Conservation (phyloP, 2,888 invertebrate species). For the Uropetala carovei region DNA sequence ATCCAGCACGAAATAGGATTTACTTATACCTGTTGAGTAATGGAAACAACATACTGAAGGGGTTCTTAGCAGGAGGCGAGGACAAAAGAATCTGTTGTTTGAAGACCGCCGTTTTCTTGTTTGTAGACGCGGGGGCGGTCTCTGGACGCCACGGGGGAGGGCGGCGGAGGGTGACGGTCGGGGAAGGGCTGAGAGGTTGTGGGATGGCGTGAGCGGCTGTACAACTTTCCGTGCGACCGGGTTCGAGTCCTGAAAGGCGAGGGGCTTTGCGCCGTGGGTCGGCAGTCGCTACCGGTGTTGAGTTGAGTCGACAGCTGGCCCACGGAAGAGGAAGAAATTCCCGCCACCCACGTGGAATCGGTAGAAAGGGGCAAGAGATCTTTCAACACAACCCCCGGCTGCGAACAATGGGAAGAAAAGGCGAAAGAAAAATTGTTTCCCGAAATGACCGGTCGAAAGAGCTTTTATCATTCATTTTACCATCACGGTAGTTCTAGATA, state of each 20-base stretch:
- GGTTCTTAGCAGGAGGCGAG: slow-evolving; percentile 26
- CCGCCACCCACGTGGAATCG: slow-evolving; percentile 47
- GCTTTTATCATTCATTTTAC: no score
- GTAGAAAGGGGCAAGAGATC: not conserved
- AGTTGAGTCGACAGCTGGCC: slow-evolving; percentile 20
- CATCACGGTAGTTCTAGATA: no score
- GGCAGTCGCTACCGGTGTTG: slow-evolving; percentile 23
- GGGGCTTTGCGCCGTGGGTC: slow-evolving; percentile 35
- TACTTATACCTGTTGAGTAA: slow-evolving; percentile 60
- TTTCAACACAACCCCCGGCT: slow-evolving; percentile 12
- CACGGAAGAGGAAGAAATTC: not conserved
- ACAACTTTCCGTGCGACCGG: slow-evolving; percentile 46
- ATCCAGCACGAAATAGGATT: not conserved
- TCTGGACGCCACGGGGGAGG: slow-evolving; percentile 1
- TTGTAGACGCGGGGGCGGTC: slow-evolving; percentile 32
- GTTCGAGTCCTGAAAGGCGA: slow-evolving; percentile 44
- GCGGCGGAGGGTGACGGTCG: not conserved
- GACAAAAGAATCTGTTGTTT: slow-evolving; percentile 57
- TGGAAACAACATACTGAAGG: slow-evolving; percentile 26
- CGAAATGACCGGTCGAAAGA: slow-evolving; percentile 45
- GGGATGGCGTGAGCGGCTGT: slow-evolving; percentile 42
- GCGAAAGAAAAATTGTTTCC: slow-evolving; percentile 65
- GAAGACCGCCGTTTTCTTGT: slow-evolving; percentile 47
- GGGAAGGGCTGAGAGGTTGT: not conserved
- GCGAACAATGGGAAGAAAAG: slow-evolving; percentile 66